phyloP scores from a whole-genome alignment of 30 jellyfish, hydroid and myxozoan genomes.

The Nemopilema nomurai region DNA sequence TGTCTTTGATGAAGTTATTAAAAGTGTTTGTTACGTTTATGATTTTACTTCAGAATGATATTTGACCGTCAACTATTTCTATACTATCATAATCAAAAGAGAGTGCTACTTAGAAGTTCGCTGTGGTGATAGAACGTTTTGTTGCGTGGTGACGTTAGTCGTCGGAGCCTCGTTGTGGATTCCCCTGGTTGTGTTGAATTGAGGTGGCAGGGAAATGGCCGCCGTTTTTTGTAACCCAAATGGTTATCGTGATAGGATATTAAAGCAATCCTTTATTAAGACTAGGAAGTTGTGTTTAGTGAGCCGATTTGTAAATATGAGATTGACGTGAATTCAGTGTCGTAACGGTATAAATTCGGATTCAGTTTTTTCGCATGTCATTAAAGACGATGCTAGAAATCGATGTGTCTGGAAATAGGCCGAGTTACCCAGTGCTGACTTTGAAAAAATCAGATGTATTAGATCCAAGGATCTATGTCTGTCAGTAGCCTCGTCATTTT shows the following conservation, averaged over 20 bases:
- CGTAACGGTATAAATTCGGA: not conserved
- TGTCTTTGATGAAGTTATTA: constrained; percentile 1
- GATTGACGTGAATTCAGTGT: not conserved
- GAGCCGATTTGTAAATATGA: not conserved
- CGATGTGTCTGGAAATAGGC: too few relatives aligned
- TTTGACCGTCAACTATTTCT: not conserved
- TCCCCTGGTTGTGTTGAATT: not conserved
- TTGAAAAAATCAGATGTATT: too few relatives aligned
- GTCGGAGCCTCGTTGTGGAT: not conserved
- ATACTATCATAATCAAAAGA: not conserved
- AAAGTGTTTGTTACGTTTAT: constrained; percentile 18
- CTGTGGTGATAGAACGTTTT: not conserved
- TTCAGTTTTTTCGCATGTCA: not conserved
- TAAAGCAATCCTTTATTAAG: too few relatives aligned
- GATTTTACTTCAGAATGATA: constrained; percentile 11
- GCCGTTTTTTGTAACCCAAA: not conserved
- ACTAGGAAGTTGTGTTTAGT: not conserved
- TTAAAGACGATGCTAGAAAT: too few relatives aligned
- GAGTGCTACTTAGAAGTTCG: not conserved
- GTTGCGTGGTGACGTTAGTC: not conserved
- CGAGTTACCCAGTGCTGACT: not conserved
- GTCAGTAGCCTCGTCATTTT: not conserved
- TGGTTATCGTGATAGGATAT: not conserved
- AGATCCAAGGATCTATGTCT: too few relatives aligned
- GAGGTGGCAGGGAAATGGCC: not conserved